phyloP scores from a whole-genome alignment of 2,888 invertebrate genomes.

The Chorisops tibialis region DNA sequence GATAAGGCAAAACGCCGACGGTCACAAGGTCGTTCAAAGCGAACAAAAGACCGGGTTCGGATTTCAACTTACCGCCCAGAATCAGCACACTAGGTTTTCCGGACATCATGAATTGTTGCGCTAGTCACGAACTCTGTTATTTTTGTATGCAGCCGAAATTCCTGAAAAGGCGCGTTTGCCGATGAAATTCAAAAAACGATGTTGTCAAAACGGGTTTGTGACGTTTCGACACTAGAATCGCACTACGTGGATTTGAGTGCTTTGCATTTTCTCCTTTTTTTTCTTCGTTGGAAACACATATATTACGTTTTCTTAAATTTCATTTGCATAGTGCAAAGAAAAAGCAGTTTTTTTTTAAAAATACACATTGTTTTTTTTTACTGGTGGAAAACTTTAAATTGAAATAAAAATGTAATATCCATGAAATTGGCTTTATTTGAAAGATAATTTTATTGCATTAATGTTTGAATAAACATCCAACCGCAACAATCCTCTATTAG shows the following conservation, averaged over 20 bases:
- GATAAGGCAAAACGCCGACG: slow-evolving; percentile 31
- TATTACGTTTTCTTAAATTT: no score
- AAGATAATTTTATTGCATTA: no score
- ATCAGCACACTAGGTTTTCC: slow-evolving; percentile 50
- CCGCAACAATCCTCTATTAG: no score
- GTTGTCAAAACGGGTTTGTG: slow-evolving; percentile 23
- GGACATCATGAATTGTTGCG: slow-evolving; percentile 29
- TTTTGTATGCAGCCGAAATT: slow-evolving; percentile 14
- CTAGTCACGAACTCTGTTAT: not conserved
- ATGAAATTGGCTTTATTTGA: no score
- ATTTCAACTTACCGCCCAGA: slow-evolving; percentile 47
- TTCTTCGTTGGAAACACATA: no score
- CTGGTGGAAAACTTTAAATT: no score
- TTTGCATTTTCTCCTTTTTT: no score
- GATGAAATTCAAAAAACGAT: slow-evolving; percentile 13
- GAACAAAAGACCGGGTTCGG: not conserved
- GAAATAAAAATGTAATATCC: no score
- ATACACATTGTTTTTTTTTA: no score
- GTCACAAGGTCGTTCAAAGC: slow-evolving; percentile 3
- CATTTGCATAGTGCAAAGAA: no score
- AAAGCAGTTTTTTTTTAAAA: no score
- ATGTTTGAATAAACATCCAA: no score
- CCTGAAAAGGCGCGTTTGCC: slow-evolving; percentile 8
- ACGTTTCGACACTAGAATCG: slow-evolving; percentile 12
- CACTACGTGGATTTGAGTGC: not conserved